phyloP scores from a whole-genome alignment of 2,797 vertebrate genomes.

The Lepilemur septentrionalis region DNA sequence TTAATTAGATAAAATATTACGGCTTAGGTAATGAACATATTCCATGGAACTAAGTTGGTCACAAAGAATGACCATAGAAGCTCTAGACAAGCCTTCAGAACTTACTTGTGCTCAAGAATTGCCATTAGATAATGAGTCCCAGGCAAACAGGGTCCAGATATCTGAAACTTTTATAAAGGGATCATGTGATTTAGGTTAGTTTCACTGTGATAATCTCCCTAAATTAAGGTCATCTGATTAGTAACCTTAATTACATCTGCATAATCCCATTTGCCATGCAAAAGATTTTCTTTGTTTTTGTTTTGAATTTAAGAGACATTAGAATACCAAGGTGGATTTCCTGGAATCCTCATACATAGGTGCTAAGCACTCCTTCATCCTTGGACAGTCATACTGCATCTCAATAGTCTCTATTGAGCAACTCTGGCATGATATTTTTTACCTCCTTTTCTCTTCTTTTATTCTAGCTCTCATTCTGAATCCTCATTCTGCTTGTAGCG shows the following conservation, averaged over 20 bases:
- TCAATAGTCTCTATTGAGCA: neutral
- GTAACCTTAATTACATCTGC: neutral
- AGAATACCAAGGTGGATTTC: neutral
- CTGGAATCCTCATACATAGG: neutral
- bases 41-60: neutral
- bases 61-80: neutral
- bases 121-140: neutral
- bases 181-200: neutral
- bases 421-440: neutral
- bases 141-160: neutral
- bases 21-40: neutral
- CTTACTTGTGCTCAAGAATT: neutral
- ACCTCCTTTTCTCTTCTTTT: neutral
- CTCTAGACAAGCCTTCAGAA: neutral
- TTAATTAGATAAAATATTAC: neutral
- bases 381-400: neutral
- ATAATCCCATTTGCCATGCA: neutral
- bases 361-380: neutral
- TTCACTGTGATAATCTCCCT: neutral
- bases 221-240: slow-evolving; percentile 9
- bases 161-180: neutral
- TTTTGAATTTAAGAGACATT: neutral
- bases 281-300: neutral
- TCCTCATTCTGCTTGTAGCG: neutral
- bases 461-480: neutral